Conservation (phyloP, 2,113 vertebrate genomes). For the Corythornis vintsioides region DNA sequence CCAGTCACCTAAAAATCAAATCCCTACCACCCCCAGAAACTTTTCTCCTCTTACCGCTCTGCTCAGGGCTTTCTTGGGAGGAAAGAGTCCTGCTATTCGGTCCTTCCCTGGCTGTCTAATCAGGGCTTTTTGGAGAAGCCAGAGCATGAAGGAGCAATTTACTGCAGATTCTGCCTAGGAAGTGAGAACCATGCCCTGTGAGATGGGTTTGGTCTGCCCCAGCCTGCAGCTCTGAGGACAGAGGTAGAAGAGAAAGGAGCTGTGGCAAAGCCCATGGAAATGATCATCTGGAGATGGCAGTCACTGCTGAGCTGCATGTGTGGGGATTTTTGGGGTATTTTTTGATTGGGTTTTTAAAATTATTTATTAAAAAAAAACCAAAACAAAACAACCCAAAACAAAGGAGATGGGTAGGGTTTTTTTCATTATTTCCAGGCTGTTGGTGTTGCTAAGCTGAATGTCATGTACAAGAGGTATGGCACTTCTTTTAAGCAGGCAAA, state of each 20-base stretch:
- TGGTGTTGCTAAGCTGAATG: background rate
- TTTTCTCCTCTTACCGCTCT: background rate
- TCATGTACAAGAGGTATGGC: fast-evolving
- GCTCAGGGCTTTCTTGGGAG: background rate
- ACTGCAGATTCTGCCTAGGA: background rate
- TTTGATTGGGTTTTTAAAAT: too few species aligned
- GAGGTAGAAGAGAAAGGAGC: background rate
- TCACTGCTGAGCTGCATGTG: background rate
- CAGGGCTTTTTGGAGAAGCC: background rate
- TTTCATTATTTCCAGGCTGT: background rate
- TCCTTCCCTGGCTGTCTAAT: background rate
- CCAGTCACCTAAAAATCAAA: background rate
- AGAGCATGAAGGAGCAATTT: background rate
- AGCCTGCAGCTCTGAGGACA: background rate
- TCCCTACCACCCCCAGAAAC: background rate
- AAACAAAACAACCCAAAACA: too few species aligned
- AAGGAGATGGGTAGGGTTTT: background rate
- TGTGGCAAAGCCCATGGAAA: background rate
- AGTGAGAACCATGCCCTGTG: background rate
- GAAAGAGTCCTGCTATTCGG: background rate
- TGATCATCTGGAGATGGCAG: background rate
- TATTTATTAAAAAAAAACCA: background rate
- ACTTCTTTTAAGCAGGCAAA: background rate
- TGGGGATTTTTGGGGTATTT: background rate
- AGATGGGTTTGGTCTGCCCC: background rate